Base-by-base conservation (phyloP, 2,113 vertebrate species). In the Prunella fulvescens region DNA sequence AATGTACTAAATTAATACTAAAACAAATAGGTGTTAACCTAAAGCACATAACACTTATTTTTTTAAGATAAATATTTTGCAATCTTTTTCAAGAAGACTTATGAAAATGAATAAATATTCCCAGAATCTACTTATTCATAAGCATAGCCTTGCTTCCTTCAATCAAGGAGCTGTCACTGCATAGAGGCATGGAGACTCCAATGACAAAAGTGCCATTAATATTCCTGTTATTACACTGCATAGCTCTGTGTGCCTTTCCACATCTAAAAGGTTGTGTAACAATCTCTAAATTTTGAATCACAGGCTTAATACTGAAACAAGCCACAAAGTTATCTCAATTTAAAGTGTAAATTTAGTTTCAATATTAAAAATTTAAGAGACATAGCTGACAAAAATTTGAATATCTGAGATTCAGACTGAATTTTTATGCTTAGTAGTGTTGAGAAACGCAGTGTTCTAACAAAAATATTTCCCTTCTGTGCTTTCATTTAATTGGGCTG, bases 231-330 rank as follows among this genome's bases (percentile, higher is more conserved):
- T 4, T n/a, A 50, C 1, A 3, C 4, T 9, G 45, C 13, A 28
- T 13, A 42, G 19, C 24, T 50, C 42, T 0, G 0, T 8, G 42
- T 67, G 45, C 23, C 10, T 84, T 64, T 80, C 33, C 3, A 2
- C 24, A 35, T 44, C 26, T 33, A 25, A 64, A 76, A 64, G 35
- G 23, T 28, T 15, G 13, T 7, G 14, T 11, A 42, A 61, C 8
- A 51, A 45, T 6, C 19, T 33, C 69, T 42, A 29, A 26, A 73
- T 47, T 48, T 39, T 40, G 23, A 67, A 1, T 23, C 53, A 48
- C 12, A 57, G 22, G 12, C 35, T 83, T 72, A 42, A 80, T 28
- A 60, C 19, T 40, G 44, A 73, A 86, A 31, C 15, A 56, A 77
- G 35, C 8, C 35, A 78, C 40, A 44, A 44, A 82, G 11, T 58